Percentiles rank a stretch among this genome's conserved stretches.
phyloP scores from a whole-genome alignment of 1,140 invertebrate species.

The Bombus superbus region DNA sequence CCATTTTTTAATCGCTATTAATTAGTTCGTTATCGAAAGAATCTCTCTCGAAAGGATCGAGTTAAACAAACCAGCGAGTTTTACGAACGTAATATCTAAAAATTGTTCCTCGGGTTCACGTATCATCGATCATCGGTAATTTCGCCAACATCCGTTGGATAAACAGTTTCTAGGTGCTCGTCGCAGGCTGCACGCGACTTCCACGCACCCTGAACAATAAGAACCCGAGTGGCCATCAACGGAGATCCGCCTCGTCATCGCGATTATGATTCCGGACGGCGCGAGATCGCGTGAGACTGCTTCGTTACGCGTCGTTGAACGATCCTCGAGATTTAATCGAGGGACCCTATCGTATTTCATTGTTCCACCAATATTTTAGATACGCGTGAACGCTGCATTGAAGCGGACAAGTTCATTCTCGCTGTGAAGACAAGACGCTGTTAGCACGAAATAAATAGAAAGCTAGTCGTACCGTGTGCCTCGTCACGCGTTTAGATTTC shows the following conservation, averaged over 20 bases:
- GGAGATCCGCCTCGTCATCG: neutral
- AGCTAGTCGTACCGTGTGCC: neutral
- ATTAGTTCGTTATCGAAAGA: neutral
- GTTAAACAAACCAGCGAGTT: neutral
- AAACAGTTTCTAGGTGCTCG: neutral
- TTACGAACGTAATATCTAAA: neutral
- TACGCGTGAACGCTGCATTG: neutral
- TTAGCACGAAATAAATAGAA: slow-evolving; percentile 14
- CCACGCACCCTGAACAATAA: slow-evolving; percentile 1
- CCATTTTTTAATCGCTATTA: too few species aligned
- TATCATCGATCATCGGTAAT: neutral
- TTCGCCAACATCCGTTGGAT: too few species aligned
- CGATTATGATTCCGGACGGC: neutral
- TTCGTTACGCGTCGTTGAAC: slow-evolving; percentile 18
- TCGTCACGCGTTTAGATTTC: neutral
- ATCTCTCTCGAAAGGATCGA: neutral
- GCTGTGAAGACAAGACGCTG: neutral
- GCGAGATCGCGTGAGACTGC: slow-evolving; percentile 23
- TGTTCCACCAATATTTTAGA: neutral
- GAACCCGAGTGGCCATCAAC: neutral
- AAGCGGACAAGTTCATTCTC: slow-evolving; percentile 16
- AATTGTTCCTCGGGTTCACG: neutral
- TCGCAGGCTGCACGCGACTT: slow-evolving; percentile 44
- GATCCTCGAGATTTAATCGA: slow-evolving; percentile 21
- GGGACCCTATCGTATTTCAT: neutral